Conservation (phyloP, 1,140 invertebrate species). For the Drosophila tani region DNA sequence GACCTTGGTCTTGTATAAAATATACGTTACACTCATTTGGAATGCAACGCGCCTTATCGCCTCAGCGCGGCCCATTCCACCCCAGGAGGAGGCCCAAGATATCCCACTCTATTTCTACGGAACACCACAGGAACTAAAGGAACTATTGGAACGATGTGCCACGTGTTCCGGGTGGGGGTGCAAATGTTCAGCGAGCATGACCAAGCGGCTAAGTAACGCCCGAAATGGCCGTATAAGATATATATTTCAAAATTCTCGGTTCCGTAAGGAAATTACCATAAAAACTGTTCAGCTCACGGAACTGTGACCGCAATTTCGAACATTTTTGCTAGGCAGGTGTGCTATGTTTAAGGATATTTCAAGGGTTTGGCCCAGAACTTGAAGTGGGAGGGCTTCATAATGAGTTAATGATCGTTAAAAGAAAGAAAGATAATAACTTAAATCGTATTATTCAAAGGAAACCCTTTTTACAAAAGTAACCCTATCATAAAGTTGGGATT, state of each 20-base stretch:
- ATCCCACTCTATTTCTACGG: slow-evolving; percentile 17
- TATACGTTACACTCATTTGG: slow-evolving; percentile 81
- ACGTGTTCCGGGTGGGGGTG: slow-evolving; percentile 59
- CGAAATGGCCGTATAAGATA: slow-evolving; percentile 54
- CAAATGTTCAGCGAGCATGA: slow-evolving; percentile 66
- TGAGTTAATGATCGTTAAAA: background rate
- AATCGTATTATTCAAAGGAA: background rate
- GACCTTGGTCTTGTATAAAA: slow-evolving; percentile 70
- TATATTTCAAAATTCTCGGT: slow-evolving; percentile 42
- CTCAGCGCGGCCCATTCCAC: slow-evolving; percentile 44
- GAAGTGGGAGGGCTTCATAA: slow-evolving; percentile 19
- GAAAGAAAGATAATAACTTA: background rate
- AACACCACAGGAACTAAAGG: background rate
- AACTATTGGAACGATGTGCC: slow-evolving; percentile 28
- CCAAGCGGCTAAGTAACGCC: slow-evolving; percentile 62
- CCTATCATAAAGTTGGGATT: background rate
- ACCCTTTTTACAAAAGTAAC: background rate
- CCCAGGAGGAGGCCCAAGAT: slow-evolving; percentile 42
- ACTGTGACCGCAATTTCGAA: slow-evolving; percentile 72
- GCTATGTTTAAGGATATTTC: slow-evolving; percentile 55
- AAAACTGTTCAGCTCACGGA: slow-evolving; percentile 72
- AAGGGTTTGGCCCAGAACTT: slow-evolving; percentile 3
- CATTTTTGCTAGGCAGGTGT: slow-evolving; percentile 66
- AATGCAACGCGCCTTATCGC: slow-evolving; percentile 75
- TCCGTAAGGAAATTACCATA: slow-evolving; percentile 76